phyloP scores from a whole-genome alignment of 2,113 vertebrate genomes.

The Dipodomys spectabilis region DNA sequence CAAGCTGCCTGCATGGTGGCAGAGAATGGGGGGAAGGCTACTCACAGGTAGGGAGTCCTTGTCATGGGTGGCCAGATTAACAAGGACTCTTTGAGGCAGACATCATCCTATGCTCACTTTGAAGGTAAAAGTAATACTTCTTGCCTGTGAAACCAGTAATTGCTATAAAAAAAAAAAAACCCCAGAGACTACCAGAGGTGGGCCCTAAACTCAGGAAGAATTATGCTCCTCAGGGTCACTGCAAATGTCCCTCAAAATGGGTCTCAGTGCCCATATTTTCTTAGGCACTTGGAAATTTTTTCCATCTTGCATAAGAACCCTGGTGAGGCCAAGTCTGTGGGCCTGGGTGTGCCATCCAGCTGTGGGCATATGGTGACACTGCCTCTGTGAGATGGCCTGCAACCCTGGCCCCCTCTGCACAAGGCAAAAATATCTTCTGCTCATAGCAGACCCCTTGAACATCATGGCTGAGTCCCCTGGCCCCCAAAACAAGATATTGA shows the following conservation, averaged over 20 bases:
- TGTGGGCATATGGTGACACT: neutral
- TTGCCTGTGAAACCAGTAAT: neutral
- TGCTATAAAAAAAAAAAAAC: neutral
- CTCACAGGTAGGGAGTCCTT: neutral
- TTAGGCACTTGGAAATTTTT: neutral
- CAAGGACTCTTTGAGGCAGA: neutral
- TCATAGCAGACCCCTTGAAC: neutral
- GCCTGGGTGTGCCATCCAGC: too few relatives aligned
- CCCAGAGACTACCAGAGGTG: neutral
- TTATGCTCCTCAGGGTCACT: neutral
- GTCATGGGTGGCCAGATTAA: neutral
- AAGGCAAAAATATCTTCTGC: neutral
- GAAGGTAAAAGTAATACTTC: neutral
- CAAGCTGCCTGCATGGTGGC: too few relatives aligned
- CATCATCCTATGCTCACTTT: neutral
- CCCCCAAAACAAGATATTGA: neutral
- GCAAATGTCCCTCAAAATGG: neutral
- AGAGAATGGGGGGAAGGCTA: neutral
- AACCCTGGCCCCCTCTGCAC: neutral
- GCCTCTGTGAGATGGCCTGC: neutral
- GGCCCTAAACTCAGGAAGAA: neutral
- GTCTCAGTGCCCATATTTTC: neutral
- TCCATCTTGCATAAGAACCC: neutral
- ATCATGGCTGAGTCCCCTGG: neutral
- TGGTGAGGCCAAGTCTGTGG: neutral